These are phyloP conservation scores for Smutsia temminckii DNA, from an alignment of 2,797 vertebrate genomes.

Conservation along the genomic window DNA sequence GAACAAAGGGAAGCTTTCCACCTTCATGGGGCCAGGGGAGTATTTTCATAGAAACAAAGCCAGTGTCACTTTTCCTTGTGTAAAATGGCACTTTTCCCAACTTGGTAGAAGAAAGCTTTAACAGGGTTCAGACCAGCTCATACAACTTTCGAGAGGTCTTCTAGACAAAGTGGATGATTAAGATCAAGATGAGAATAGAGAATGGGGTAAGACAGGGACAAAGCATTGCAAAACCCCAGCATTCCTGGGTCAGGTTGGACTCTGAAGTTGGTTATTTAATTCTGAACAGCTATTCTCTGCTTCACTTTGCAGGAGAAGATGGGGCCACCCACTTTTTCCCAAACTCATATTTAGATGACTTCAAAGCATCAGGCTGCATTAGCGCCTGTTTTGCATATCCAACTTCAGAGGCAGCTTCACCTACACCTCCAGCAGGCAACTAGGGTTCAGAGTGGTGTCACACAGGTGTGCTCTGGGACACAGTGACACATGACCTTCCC, in stretches of 20 bases:
- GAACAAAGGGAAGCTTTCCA: not conserved
- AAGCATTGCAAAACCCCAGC: not conserved
- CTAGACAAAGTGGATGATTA: not conserved
- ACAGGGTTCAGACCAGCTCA: not conserved
- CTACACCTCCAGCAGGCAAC: not conserved
- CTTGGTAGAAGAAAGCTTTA: not conserved
- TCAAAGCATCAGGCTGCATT: not conserved
- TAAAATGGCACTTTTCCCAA: not conserved
- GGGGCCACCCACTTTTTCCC: not conserved
- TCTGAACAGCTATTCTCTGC: not conserved
- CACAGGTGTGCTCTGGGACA: too few species aligned
- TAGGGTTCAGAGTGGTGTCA: not conserved
- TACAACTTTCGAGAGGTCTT: not conserved
- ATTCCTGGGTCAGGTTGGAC: not conserved
- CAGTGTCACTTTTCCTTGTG: not conserved
- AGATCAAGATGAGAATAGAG: not conserved
- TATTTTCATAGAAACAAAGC: not conserved
- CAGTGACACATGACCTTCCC: not conserved
- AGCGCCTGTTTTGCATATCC: not conserved
- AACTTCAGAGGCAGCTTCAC: not conserved
- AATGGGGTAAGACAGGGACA: not conserved
- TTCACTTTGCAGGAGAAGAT: not conserved
- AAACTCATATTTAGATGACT: not conserved
- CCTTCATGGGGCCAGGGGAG: not conserved
- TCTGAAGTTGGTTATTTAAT: not conserved